Percentiles rank a stretch among this genome's conserved stretches.
These are phyloP conservation scores for Ceuthmochares aereus DNA, from an alignment of 2,113 vertebrate genomes.

Conservation along the genomic window DNA sequence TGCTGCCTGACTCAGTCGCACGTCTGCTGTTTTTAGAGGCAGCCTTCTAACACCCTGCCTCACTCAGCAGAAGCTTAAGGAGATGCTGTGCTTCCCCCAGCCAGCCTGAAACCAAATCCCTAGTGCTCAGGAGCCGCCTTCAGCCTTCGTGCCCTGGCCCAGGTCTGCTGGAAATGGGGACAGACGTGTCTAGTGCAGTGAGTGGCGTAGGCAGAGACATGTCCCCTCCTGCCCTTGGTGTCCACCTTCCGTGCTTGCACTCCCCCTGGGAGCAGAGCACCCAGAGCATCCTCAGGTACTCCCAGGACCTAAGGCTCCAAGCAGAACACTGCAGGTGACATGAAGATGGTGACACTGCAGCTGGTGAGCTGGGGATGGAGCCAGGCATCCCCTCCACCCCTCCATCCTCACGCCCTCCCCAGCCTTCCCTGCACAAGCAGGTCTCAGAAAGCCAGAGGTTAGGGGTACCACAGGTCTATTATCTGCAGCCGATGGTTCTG, in stretches of 20 bases:
- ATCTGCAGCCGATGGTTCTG: background rate
- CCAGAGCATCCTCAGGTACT: background rate
- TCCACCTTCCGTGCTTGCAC: background rate
- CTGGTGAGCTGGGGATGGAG: background rate
- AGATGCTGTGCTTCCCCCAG: conserved; percentile 9
- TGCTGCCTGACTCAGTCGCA: conserved; percentile 62
- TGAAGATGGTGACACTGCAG: background rate
- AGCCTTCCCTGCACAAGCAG: background rate
- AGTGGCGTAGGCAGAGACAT: background rate
- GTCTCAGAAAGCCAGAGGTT: background rate
- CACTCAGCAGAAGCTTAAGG: conserved; percentile 17
- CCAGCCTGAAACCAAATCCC: background rate
- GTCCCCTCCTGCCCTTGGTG: background rate
- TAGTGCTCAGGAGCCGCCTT: background rate
- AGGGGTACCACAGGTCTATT: background rate
- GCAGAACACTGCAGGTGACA: background rate
- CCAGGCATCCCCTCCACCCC: background rate
- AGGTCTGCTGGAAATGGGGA: background rate
- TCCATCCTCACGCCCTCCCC: background rate
- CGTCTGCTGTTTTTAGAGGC: conserved; percentile 52
- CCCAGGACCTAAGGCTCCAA: background rate
- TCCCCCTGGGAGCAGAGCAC: background rate
- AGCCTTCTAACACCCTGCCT: conserved; percentile 23
- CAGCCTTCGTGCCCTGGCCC: background rate
- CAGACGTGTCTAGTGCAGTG: background rate